Evolutionary conservation across 2,888 invertebrate species (phyloP), one percentile per base, ranked within the genome.

Genomic region (Junonia oenone): DNA sequence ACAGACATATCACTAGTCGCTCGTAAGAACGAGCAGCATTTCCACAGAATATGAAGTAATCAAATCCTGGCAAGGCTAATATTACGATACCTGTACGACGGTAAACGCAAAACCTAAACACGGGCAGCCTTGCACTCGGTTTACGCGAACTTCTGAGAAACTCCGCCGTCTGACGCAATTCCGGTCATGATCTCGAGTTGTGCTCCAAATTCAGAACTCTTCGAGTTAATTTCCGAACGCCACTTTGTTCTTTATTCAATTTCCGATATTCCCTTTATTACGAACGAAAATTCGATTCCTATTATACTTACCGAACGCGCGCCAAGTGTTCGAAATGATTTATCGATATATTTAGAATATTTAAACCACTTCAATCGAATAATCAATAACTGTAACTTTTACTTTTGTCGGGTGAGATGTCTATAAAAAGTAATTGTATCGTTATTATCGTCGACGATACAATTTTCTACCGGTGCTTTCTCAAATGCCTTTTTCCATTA

Each of bases 201-300:
- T 69, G 66, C 71, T 76, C 73, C 74, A 69, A 83, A 85, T 82
- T 83, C 80, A 76, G 75, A 84, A 81, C 87, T 84, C 80, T 81
- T 83, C 75, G 76, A 81, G 81, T 77, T 88, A 88, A 90, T 90
- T 88, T 90, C 90, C 90, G 88, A 86, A 81, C 82, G 84, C 78
- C 87, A 86, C 86, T 87, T 87, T 83, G 82, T 87, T 87, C 86
- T 88, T 85, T 85, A 89, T 88, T 89, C 84, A 88, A 90, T 90
- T 88, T 90, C 89, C 89, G 88, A 79, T 83, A 81, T 80, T 73
- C 79, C 71, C 71, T 71, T 71, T 78, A 74, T 72, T 69, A 66
- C 69, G 68, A 71, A 74, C 73, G 72, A 76, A 55, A 78, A 77
- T 76, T 74, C 63, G 69, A 71, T 72, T 73, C 69, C 63, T 65